These are phyloP conservation scores for Polypedilum pembai DNA, from an alignment of 1,140 invertebrate species.

Conservation along the genomic window DNA sequence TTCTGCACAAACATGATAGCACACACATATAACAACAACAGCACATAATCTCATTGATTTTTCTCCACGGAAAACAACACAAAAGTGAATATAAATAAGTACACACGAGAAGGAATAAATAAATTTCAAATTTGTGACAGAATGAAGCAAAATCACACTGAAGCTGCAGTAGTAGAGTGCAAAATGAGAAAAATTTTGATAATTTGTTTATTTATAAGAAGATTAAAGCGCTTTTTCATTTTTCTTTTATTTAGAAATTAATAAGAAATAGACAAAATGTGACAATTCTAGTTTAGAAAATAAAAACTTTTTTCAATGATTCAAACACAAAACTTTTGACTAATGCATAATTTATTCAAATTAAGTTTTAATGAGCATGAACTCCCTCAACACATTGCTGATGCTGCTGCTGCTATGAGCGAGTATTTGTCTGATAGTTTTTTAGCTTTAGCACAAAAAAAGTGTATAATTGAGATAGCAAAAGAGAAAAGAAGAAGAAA, in stretches of 20 bases:
- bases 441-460: not conserved
- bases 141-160: not conserved
- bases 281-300: too few species aligned
- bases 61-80: not conserved
- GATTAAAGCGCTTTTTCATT: too few species aligned
- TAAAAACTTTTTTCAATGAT: not conserved
- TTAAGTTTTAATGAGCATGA: constrained; percentile 18
- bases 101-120: not conserved
- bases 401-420: too few species aligned
- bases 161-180: not conserved
- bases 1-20: constrained; percentile 16
- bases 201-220: too few species aligned
- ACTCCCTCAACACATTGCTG: not conserved
- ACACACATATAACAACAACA: not conserved
- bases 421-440: constrained; percentile 1
- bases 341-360: constrained; percentile 14
- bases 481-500: not conserved
- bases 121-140: constrained; percentile 12
- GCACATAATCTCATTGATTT: constrained; percentile 9
- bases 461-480: not conserved
- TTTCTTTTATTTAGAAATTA: too few species aligned
- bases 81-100: constrained; percentile 1
- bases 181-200: not conserved
- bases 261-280: too few species aligned
- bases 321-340: constrained; percentile 11